Conservation (phyloP, 2,888 invertebrate genomes). For the Euzophera pinguis region DNA sequence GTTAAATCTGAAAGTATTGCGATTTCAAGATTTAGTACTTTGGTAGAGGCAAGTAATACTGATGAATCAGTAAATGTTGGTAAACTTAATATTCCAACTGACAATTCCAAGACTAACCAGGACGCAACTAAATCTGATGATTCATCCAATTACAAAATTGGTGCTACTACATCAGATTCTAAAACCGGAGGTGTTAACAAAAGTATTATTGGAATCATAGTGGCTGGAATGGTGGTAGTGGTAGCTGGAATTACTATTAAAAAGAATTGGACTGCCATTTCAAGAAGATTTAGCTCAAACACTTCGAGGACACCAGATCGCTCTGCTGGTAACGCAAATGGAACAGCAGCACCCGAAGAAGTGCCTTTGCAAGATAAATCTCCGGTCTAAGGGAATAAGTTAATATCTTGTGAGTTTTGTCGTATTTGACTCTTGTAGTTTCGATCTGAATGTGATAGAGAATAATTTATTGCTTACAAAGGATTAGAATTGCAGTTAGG, state of each 20-base stretch:
- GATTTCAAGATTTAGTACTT: conserved; percentile 3
- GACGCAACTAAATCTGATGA: conserved; percentile 24
- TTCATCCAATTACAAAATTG: conserved; percentile 35
- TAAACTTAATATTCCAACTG: not conserved
- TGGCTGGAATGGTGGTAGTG: conserved; percentile 74
- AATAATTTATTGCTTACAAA: conserved; percentile 37
- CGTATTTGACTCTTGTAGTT: conserved; percentile 41
- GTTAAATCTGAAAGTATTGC: conserved; percentile 10
- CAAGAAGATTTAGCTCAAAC: conserved; percentile 58
- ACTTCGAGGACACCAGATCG: conserved; percentile 54
- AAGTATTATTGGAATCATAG: conserved; percentile 74
- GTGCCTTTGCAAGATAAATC: conserved; percentile 68
- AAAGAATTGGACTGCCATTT: conserved; percentile 79
- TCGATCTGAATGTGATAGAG: conserved; percentile 60
- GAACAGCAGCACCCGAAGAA: conserved; percentile 56
- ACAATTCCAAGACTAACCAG: conserved; percentile 27
- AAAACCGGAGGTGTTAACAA: conserved; percentile 73
- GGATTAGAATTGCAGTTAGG: not conserved
- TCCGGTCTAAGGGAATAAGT: conserved; percentile 46
- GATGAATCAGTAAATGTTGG: not conserved
- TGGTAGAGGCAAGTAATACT: conserved; percentile 19
- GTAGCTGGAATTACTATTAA: conserved; percentile 75
- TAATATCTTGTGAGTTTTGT: conserved; percentile 20
- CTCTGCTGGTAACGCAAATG: conserved; percentile 44
- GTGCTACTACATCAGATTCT: conserved; percentile 49